A percentile compares a stretch with the other conserved stretches of the same genome.
phyloP scores from a whole-genome alignment of 2,888 invertebrate species.

The Charanyca ferruginea region DNA sequence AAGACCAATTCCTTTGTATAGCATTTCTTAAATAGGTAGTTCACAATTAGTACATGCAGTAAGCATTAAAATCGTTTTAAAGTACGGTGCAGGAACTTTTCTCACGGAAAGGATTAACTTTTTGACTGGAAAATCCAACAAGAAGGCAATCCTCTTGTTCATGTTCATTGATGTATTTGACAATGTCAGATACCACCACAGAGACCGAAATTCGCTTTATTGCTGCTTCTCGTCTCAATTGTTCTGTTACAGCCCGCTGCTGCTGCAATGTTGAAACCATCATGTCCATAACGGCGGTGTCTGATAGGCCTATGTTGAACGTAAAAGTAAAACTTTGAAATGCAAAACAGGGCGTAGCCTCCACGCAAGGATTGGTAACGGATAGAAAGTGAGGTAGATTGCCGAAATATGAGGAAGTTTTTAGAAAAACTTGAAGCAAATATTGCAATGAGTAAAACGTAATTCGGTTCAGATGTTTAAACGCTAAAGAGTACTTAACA shows the following conservation, averaged over 20 bases:
- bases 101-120: conserved; percentile 98
- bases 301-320: conserved; percentile 96
- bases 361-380: conserved; percentile 56
- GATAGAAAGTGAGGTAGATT: conserved; percentile 26
- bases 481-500: too few relatives aligned
- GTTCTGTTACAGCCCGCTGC: conserved; percentile 98
- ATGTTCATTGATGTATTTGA: conserved; percentile 97
- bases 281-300: conserved; percentile 97
- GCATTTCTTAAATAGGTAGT: conserved; percentile 24
- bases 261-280: conserved; percentile 98
- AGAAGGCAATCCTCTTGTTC: conserved; percentile 98
- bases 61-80: conserved; percentile 85
- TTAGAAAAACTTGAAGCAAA: conserved; percentile 23
- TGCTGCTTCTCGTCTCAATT: conserved; percentile 97
- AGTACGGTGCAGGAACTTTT: conserved; percentile 97
- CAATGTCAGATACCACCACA: conserved; percentile 97
- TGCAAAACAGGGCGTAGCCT: conserved; percentile 88
- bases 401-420: conserved; percentile 6
- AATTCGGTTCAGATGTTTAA: too few relatives aligned
- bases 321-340: conserved; percentile 80
- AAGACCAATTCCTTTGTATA: conserved; percentile 29
- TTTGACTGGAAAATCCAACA: conserved; percentile 98
- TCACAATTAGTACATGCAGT: conserved; percentile 29
- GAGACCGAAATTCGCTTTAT: conserved; percentile 97
- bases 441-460: conserved; percentile 9